Conservation (phyloP, 2,797 vertebrate genomes). For the Helarctos malayanus region DNA sequence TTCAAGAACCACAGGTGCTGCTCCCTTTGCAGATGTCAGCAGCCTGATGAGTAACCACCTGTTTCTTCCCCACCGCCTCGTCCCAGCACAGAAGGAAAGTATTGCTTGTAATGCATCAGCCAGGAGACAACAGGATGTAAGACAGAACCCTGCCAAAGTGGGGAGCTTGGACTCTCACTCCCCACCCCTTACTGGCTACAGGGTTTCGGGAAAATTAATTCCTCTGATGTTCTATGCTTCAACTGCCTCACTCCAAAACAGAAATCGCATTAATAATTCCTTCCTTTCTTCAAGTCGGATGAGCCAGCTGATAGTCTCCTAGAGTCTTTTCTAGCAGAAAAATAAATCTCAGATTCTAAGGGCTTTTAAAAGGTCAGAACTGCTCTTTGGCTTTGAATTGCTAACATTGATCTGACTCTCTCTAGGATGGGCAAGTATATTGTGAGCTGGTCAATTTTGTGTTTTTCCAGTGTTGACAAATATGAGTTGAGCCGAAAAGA, state of each 20-base stretch:
- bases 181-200: background rate
- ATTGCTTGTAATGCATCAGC: background rate
- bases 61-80: background rate
- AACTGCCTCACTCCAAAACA: background rate
- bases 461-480: background rate
- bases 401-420: background rate
- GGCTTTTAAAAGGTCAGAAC: slow-evolving; percentile 25
- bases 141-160: background rate
- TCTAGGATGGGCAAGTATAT: background rate
- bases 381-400: background rate
- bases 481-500: background rate
- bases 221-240: background rate
- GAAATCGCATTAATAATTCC: background rate
- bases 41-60: background rate
- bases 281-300: background rate
- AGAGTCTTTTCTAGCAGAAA: background rate
- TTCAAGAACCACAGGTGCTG: background rate
- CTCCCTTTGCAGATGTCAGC: background rate
- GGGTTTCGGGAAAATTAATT: slow-evolving; percentile 3
- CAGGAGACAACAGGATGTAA: background rate
- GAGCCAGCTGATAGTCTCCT: background rate
- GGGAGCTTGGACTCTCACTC: background rate
- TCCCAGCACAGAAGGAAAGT: background rate
- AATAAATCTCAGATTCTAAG: slow-evolving; percentile 22
- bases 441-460: background rate